These are phyloP conservation scores for Bombus difficillimus DNA, from an alignment of 1,140 invertebrate genomes.

Conservation along the genomic window DNA sequence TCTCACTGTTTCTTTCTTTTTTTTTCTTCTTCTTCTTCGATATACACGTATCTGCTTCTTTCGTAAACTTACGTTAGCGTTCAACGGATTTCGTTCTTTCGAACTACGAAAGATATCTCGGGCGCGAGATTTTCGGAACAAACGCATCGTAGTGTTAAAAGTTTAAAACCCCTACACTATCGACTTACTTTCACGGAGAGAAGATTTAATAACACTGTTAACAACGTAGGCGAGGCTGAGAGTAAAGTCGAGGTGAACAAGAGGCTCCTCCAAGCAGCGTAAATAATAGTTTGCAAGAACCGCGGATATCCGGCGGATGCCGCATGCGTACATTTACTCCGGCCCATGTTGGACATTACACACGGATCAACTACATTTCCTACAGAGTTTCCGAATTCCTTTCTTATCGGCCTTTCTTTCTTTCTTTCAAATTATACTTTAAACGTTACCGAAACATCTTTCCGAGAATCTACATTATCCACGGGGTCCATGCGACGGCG, in stretches of 20 bases:
- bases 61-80: too few species aligned
- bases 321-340: slow-evolving; percentile 28
- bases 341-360: not conserved
- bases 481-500: too few species aligned
- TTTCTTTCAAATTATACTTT: not conserved
- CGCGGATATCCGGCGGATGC: slow-evolving; percentile 69
- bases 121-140: not conserved
- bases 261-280: not conserved
- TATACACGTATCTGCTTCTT: too few species aligned
- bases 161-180: too few species aligned
- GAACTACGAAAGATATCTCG: not conserved
- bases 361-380: not conserved
- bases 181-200: not conserved
- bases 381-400: not conserved
- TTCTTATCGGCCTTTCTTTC: not conserved
- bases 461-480: too few species aligned
- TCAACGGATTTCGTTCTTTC: too few species aligned
- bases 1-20: too few species aligned
- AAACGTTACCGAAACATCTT: too few species aligned
- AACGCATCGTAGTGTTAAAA: not conserved
- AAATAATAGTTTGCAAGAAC: slow-evolving; percentile 37
- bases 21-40: too few species aligned
- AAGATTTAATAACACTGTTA: not conserved
- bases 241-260: not conserved
- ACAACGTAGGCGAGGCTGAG: not conserved